Conservation (phyloP, 2,113 vertebrate species). For the Hippocampus abdominalis region DNA sequence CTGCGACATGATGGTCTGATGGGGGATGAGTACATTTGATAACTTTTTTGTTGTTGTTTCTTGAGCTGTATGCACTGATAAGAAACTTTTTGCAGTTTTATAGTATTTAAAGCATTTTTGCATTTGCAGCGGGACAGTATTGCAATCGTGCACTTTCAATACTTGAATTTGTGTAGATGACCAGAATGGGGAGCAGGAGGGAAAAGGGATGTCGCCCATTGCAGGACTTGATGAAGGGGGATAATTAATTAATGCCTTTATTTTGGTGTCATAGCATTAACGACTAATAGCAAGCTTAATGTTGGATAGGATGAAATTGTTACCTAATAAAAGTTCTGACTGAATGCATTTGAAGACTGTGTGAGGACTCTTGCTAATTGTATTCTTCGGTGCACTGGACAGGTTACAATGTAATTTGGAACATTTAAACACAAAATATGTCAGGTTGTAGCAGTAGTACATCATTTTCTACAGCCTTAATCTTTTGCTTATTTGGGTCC, state of each 20-base stretch:
- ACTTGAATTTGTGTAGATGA: conserved; percentile 90
- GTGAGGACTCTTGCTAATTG: no score
- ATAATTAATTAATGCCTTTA: conserved; percentile 49
- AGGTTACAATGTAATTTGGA: no score
- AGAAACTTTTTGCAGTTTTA: conserved; percentile 87
- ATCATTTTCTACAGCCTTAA: no score
- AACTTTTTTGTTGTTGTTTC: conserved; percentile 61
- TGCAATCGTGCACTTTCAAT: conserved; percentile 99
- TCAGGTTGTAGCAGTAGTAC: no score
- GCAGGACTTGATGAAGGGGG: conserved; percentile 33
- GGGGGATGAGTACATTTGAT: conserved; percentile 50
- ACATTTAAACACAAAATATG: no score
- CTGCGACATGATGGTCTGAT: conserved; percentile 56
- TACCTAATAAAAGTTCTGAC: conserved; percentile 71
- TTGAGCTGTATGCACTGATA: conserved; percentile 72
- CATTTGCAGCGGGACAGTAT: conserved; percentile 98
- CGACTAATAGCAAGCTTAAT: conserved; percentile 53
- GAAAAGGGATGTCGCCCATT: conserved; percentile 63
- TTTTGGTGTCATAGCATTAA: conserved; percentile 42
- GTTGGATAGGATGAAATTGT: conserved; percentile 48
- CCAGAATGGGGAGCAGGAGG: conserved; percentile 65
- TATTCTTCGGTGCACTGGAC: no score
- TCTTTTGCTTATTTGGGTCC: no score
- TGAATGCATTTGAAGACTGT: conserved; percentile 12
- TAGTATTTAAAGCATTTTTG: conserved; percentile 97